Conservation (phyloP, 1,140 invertebrate species). For the Microvelia longipes region DNA sequence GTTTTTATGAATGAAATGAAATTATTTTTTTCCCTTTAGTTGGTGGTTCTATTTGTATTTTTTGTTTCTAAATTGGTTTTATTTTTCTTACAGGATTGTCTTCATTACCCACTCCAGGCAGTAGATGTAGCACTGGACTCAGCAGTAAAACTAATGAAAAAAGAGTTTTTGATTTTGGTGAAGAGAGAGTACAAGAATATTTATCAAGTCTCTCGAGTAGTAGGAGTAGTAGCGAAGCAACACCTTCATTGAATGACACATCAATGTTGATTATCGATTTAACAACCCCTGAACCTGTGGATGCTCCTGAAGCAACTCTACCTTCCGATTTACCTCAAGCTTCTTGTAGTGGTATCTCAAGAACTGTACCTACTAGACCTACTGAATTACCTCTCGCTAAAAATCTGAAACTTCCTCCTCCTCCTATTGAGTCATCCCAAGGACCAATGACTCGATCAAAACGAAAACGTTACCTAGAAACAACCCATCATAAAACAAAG, state of each 20-base stretch:
- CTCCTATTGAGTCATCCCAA: not conserved
- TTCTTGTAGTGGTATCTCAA: not conserved
- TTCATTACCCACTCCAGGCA: constrained; percentile 25
- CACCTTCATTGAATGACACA: not conserved
- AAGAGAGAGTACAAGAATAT: constrained; percentile 38
- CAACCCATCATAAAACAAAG: constrained; percentile 9
- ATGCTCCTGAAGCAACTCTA: not conserved
- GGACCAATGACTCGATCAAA: constrained; percentile 21
- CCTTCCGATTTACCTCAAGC: constrained; percentile 7
- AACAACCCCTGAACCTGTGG: not conserved
- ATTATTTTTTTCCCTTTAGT: no score
- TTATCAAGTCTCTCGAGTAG: constrained; percentile 34
- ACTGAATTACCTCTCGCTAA: not conserved
- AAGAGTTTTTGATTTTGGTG: constrained; percentile 37
- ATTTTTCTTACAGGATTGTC: constrained; percentile 25
- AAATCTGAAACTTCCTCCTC: not conserved
- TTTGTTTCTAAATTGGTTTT: no score
- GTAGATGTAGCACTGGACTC: constrained; percentile 10
- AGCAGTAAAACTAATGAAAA: constrained; percentile 20
- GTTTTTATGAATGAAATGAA: no score
- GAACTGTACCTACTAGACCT: not conserved
- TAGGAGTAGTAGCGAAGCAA: constrained; percentile 22
- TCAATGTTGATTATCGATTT: not conserved
- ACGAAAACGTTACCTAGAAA: constrained; percentile 15
- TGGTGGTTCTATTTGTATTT: no score